Evolutionary conservation across 2,113 vertebrate genomes (phyloP).

Genomic region (Tiliqua scincoides): DNA sequence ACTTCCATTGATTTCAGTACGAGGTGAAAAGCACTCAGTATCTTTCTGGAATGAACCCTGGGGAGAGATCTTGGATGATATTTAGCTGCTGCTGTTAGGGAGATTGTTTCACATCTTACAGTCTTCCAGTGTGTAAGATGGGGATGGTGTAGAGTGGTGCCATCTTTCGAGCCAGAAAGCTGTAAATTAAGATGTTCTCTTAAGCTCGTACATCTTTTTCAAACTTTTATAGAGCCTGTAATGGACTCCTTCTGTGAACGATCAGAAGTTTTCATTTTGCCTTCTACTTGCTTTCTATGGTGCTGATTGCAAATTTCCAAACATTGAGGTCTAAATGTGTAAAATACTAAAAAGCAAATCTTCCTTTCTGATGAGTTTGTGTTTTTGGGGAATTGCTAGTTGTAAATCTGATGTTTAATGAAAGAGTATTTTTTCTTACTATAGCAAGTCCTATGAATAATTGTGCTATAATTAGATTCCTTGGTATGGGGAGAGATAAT

Average conservation of each 20-base stretch:
- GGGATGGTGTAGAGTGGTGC: background rate
- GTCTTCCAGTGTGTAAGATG: background rate
- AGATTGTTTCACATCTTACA: background rate
- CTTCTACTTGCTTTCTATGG: conserved; percentile 19
- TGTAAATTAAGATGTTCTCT: background rate
- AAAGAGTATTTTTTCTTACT: conserved; percentile 56
- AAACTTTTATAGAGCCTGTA: background rate
- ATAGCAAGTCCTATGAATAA: background rate
- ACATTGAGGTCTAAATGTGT: background rate
- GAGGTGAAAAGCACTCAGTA: background rate
- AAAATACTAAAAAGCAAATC: conserved; percentile 55
- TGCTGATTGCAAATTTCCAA: background rate
- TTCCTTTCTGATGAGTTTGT: conserved; percentile 57
- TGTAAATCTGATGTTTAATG: conserved; percentile 60
- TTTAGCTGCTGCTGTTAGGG: fast-evolving
- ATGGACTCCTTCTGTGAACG: conserved; percentile 8
- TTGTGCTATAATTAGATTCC: background rate
- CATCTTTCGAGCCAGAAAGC: background rate
- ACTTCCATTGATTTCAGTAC: background rate
- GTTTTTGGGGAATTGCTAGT: conserved; percentile 55
- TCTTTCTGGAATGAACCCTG: background rate
- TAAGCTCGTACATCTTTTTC: background rate
- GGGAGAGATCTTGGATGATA: background rate
- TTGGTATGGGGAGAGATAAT: background rate
- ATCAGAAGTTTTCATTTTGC: conserved; percentile 20